Conservation (phyloP, 2,797 vertebrate genomes). For the Myotis pilosus region DNA sequence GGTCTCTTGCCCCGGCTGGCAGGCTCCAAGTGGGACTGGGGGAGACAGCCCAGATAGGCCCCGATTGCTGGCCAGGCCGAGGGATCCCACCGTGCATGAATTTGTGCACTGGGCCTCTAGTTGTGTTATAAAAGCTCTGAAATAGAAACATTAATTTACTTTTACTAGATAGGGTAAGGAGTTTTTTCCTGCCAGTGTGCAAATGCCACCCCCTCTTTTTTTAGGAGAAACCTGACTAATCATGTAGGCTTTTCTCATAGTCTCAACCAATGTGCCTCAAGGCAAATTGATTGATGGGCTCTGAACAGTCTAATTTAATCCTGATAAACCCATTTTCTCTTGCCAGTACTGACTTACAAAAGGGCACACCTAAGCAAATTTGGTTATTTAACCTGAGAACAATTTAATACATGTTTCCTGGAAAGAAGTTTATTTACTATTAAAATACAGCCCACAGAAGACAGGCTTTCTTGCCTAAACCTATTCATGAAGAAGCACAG, state of each 20-base stretch:
- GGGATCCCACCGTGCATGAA: no score
- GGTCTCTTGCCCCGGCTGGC: fast-evolving
- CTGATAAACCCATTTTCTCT: background rate
- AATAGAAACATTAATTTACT: background rate
- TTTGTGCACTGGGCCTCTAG: no score
- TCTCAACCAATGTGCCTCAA: background rate
- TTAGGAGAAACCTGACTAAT: background rate
- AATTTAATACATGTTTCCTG: background rate
- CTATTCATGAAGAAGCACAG: background rate
- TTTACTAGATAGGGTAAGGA: background rate
- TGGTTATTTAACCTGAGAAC: background rate
- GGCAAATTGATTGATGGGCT: background rate
- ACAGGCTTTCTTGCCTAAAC: background rate
- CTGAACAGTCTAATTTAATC: background rate
- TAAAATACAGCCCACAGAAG: background rate
- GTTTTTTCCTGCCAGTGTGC: background rate
- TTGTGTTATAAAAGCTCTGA: background rate
- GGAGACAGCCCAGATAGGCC: no score
- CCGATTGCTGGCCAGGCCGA: fast-evolving
- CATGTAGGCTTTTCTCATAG: background rate
- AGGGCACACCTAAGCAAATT: background rate
- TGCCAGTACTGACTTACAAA: background rate
- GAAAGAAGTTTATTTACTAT: background rate
- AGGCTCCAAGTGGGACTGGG: no score
- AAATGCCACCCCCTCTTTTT: background rate